These are phyloP conservation scores for Notiomystis cincta DNA, from an alignment of 2,113 vertebrate genomes.

Conservation along the genomic window DNA sequence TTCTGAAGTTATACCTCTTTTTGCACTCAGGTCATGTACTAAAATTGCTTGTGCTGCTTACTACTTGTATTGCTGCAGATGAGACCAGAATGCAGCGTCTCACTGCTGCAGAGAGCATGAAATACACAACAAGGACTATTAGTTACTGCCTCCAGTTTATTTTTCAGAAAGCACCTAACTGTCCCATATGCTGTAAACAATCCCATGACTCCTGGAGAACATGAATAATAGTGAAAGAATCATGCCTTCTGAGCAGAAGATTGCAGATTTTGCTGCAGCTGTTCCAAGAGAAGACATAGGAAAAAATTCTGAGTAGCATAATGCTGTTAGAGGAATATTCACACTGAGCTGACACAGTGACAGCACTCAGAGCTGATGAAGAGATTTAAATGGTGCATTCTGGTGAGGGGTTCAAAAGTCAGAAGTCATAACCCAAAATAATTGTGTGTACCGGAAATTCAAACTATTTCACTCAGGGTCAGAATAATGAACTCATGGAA, in stretches of 20 bases:
- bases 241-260: neutral
- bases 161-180: neutral
- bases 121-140: neutral
- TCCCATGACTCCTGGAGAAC: neutral
- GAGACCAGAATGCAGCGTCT: neutral
- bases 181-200: neutral
- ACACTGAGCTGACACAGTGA: neutral
- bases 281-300: neutral
- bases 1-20: neutral
- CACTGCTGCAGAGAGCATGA: neutral
- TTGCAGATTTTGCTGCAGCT: neutral
- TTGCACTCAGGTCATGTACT: neutral
- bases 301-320: neutral
- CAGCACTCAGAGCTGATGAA: conserved; percentile 16
- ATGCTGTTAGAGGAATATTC: neutral
- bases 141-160: neutral
- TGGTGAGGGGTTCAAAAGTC: conserved; percentile 38
- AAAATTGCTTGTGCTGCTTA: neutral
- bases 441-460: conserved; percentile 35
- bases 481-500: conserved; percentile 11
- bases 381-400: conserved; percentile 35
- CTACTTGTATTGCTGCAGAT: neutral
- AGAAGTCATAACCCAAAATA: conserved; percentile 48
- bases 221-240: neutral
- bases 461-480: conserved; percentile 26